Conservation (phyloP, 37 sponge, comb jelly and placozoan species). For the Petrosia ficiformis region DNA sequence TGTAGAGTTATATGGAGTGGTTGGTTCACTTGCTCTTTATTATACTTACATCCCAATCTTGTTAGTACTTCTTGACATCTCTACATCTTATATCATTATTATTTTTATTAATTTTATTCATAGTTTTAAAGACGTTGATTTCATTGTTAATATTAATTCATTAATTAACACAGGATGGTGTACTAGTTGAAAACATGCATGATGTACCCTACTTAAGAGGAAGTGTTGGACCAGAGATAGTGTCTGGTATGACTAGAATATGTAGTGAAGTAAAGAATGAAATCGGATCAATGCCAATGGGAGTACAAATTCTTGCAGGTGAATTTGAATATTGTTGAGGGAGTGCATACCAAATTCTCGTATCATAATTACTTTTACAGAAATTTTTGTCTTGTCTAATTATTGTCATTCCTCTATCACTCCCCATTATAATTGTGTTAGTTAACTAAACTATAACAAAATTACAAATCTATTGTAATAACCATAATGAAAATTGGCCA, state of each 20-base stretch:
- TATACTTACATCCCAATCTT: no score
- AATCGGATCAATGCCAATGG: conserved; percentile 31
- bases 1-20: no score
- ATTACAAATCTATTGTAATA: no score
- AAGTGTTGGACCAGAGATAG: conserved; percentile 63
- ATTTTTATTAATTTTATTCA: not conserved
- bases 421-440: no score
- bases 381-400: no score
- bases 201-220: conserved; percentile 77
- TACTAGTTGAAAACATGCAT: conserved; percentile 95
- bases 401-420: no score
- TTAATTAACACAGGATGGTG: conserved; percentile 46
- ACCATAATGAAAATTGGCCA: no score
- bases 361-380: no score
- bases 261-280: conserved; percentile 46
- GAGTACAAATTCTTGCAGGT: conserved; percentile 82
- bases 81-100: not conserved
- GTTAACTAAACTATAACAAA: no score
- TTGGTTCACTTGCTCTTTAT: no score
- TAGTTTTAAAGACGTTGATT: not conserved
- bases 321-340: not conserved
- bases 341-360: no score
- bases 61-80: no score
- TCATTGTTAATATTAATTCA: not conserved
- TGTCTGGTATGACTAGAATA: conserved; percentile 69